phyloP scores from a whole-genome alignment of 2,113 vertebrate species.

The Phaetusa simplex region DNA sequence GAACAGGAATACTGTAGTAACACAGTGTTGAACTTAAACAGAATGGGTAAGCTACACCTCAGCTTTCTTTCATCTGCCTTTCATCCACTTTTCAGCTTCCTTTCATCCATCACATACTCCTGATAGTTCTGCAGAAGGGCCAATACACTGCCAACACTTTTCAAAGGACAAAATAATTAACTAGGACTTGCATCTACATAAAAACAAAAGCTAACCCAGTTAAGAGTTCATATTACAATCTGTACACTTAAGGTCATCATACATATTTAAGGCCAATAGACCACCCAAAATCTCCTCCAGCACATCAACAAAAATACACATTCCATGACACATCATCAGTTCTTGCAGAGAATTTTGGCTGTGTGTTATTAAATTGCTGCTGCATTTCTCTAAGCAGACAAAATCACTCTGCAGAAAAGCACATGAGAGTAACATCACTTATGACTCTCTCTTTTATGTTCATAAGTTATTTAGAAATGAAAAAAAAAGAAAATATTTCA shows the following conservation, averaged over 20 bases:
- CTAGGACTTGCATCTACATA: not conserved
- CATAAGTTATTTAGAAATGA: not conserved
- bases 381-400: not conserved
- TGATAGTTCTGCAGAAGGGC: not conserved
- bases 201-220: not conserved
- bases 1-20: not conserved
- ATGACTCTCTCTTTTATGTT: not conserved
- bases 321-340: not conserved
- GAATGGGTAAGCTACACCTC: not conserved
- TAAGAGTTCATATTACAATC: not conserved
- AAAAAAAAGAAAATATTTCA: not conserved
- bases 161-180: not conserved
- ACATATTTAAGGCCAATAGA: not conserved
- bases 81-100: not conserved
- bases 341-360: not conserved
- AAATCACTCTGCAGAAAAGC: not conserved
- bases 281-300: not conserved
- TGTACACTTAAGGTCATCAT: not conserved
- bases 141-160: not conserved
- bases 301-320: not conserved
- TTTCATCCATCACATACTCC: not conserved
- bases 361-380: not conserved
- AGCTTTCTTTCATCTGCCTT: not conserved
- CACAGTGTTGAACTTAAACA: not conserved
- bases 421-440: fast-evolving